Conservation (phyloP, 2,113 vertebrate genomes). For the Psittacula cyanocephala region DNA sequence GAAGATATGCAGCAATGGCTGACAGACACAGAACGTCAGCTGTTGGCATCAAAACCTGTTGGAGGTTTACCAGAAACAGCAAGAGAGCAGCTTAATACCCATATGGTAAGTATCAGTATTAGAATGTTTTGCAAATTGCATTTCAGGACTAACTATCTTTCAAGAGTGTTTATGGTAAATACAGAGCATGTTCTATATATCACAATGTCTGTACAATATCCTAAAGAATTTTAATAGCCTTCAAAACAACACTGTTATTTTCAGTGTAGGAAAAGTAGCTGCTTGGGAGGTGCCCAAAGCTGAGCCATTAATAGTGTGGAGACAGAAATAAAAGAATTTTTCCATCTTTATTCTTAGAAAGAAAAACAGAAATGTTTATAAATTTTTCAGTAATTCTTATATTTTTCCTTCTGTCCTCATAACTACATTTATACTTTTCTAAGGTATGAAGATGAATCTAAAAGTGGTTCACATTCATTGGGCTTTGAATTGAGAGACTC, state of each 20-base stretch:
- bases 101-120: conserved; percentile 90
- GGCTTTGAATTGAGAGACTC: neutral
- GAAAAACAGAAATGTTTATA: neutral
- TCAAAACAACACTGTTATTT: neutral
- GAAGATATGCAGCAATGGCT: conserved; percentile 98
- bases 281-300: neutral
- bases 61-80: conserved; percentile 98
- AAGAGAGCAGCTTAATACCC: conserved; percentile 92
- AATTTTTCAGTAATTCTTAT: neutral
- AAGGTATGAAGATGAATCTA: neutral
- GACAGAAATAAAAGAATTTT: neutral
- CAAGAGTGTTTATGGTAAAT: conserved; percentile 24
- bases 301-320: neutral
- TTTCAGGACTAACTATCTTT: conserved; percentile 20
- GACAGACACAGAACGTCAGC: conserved; percentile 95
- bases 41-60: conserved; percentile 94
- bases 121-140: conserved; percentile 66
- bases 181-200: neutral
- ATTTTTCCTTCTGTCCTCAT: neutral
- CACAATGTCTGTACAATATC: conserved; percentile 4
- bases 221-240: neutral
- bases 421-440: neutral
- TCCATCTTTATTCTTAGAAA: neutral
- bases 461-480: neutral
- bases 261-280: neutral